phyloP scores from a whole-genome alignment of 2,888 invertebrate genomes.

The Muschampia plurimacula region DNA sequence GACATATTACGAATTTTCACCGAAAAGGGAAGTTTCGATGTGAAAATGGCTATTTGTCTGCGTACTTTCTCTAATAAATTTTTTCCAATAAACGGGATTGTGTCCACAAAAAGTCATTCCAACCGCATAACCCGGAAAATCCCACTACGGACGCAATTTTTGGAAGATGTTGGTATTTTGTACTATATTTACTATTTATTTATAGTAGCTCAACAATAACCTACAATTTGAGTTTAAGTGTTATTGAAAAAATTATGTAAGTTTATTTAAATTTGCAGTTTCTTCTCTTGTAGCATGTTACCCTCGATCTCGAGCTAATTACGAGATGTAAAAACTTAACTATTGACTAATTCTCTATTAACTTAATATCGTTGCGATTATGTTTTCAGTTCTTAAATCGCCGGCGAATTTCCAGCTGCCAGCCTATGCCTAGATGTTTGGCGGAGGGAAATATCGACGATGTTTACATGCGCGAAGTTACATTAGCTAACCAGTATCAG shows the following conservation, averaged over 20 bases:
- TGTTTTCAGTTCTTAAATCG: conserved; percentile 68
- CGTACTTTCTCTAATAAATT: conserved; percentile 85
- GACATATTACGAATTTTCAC: conserved; percentile 53
- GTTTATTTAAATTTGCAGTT: conserved; percentile 18
- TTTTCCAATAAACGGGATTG: conserved; percentile 81
- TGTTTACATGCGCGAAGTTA: conserved; percentile 59
- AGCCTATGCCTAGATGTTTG: conserved; percentile 61
- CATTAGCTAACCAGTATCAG: conserved; percentile 47
- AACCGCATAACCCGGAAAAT: conserved; percentile 82
- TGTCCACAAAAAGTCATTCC: conserved; percentile 82
- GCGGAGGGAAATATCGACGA: conserved; percentile 64
- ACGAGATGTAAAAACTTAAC: conserved; percentile 44
- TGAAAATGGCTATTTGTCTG: conserved; percentile 85
- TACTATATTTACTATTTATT: conserved; percentile 17
- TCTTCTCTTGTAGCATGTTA: conserved; percentile 33
- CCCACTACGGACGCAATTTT: conserved; percentile 76
- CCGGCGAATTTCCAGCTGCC: conserved; percentile 76
- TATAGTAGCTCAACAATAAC: background rate
- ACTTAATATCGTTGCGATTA: conserved; percentile 40
- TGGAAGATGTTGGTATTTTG: conserved; percentile 81
- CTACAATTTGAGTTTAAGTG: background rate
- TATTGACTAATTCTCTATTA: too few relatives aligned
- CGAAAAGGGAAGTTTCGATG: conserved; percentile 55
- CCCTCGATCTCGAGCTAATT: conserved; percentile 69
- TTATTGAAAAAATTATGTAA: conserved; percentile 30